phyloP scores from a whole-genome alignment of 2,797 vertebrate species.

The Pteronotus mesoamericanus region DNA sequence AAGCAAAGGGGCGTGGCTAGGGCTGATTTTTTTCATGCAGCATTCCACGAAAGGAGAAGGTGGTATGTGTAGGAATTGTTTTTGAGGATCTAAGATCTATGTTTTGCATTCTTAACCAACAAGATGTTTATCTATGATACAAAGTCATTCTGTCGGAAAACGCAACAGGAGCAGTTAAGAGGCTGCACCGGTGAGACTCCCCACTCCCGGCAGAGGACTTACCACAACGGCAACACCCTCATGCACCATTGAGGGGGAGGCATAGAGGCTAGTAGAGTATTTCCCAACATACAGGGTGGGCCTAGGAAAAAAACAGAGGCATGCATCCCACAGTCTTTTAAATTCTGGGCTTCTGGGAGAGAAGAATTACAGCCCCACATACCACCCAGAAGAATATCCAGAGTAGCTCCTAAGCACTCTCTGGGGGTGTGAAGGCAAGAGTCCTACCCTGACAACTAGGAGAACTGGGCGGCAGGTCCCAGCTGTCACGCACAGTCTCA shows the following conservation, averaged over 20 bases:
- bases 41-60: not conserved
- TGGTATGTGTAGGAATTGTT: not conserved
- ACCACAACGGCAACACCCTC: slow-evolving; percentile 98
- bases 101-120: not conserved
- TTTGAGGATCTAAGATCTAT: not conserved
- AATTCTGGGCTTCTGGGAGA: not conserved
- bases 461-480: not conserved
- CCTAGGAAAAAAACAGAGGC: slow-evolving; percentile 78
- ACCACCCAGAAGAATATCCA: not conserved
- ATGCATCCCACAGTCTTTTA: not conserved
- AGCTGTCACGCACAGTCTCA: not conserved
- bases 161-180: not conserved
- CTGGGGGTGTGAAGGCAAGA: not conserved
- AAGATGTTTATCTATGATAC: not conserved
- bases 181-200: not conserved
- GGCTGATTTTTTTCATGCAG: not conserved
- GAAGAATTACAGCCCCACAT: not conserved
- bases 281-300: slow-evolving; percentile 96
- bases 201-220: slow-evolving; percentile 71
- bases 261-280: slow-evolving; percentile 96
- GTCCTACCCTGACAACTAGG: not conserved
- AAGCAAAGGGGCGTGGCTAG: not conserved
- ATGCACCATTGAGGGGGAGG: slow-evolving; percentile 95
- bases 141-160: not conserved
- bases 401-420: not conserved